A percentile compares a stretch with the other conserved stretches of the same genome.
Conservation (phyloP, 23 tunicate species). For the Pegea sp. region DNA sequence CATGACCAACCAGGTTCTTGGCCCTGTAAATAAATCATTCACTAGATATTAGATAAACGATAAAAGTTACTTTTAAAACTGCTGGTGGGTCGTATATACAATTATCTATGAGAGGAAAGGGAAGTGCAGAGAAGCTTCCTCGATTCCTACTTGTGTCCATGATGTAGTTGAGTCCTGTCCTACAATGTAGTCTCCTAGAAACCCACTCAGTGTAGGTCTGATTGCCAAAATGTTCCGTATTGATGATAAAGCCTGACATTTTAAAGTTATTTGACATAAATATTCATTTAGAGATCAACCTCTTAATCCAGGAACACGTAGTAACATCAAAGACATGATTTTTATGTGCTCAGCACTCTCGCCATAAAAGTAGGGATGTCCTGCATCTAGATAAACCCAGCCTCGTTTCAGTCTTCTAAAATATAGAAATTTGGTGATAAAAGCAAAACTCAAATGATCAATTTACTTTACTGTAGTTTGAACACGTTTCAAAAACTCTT, state of each 20-base stretch:
- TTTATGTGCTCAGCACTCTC: conserved; percentile 9
- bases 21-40: conserved; percentile 22
- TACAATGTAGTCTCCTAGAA: conserved; percentile 53
- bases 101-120: conserved; percentile 12
- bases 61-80: neutral
- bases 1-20: conserved; percentile 70
- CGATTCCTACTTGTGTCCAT: conserved; percentile 84
- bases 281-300: conserved; percentile 8
- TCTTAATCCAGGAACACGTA: conserved; percentile 44
- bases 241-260: conserved; percentile 46
- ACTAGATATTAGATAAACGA: neutral
- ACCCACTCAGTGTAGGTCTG: conserved; percentile 38
- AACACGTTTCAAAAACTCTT: conserved; percentile 49
- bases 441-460: neutral
- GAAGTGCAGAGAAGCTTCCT: conserved; percentile 41
- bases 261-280: neutral
- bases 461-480: conserved; percentile 36
- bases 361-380: conserved; percentile 37
- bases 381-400: conserved; percentile 78
- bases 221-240: conserved; percentile 64
- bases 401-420: conserved; percentile 20
- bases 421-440: too few relatives aligned
- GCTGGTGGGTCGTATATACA: conserved; percentile 61
- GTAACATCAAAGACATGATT: conserved; percentile 20
- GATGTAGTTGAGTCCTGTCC: conserved; percentile 70